These are phyloP conservation scores for Bergia sp. DNA, from an alignment of 92 coral and sea anemone genomes.

Conservation along the genomic window DNA sequence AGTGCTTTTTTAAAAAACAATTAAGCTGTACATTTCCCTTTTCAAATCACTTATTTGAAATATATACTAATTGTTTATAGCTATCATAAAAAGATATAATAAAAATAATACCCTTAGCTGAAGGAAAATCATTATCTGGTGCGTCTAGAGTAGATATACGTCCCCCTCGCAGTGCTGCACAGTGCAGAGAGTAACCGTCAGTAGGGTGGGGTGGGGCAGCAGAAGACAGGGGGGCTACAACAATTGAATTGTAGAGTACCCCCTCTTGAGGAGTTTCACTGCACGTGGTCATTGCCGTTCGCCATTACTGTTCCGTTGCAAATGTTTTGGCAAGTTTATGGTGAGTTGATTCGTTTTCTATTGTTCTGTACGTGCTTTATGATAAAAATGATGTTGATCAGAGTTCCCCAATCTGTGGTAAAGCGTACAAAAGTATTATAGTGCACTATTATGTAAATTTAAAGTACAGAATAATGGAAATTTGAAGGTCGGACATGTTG, in stretches of 20 bases:
- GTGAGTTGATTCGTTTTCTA: conserved; percentile 5
- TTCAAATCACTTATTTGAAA: background rate
- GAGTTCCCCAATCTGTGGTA: background rate
- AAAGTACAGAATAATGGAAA: background rate
- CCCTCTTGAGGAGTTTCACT: conserved; percentile 7
- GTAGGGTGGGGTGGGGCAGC: no score
- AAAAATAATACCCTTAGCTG: background rate
- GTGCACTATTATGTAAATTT: conserved; percentile 6
- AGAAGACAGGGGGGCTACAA: background rate
- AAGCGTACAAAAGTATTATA: background rate
- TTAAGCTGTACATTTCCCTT: background rate
- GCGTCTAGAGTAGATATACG: conserved; percentile 1
- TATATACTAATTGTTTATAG: background rate
- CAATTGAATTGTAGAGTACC: background rate
- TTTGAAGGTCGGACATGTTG: background rate
- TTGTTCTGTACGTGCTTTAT: conserved; percentile 9
- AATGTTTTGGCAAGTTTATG: background rate
- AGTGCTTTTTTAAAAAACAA: background rate
- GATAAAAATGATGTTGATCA: background rate
- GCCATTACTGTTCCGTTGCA: background rate
- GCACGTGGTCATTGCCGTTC: background rate
- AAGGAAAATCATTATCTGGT: no score
- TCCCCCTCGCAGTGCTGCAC: no score
- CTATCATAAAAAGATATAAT: conserved; percentile 8
- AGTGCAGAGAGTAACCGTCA: no score